Evolutionary conservation across 2,113 vertebrate species (phyloP), one percentile per base, ranked within the genome.

Genomic region (Phrynocephalus versicolor): DNA sequence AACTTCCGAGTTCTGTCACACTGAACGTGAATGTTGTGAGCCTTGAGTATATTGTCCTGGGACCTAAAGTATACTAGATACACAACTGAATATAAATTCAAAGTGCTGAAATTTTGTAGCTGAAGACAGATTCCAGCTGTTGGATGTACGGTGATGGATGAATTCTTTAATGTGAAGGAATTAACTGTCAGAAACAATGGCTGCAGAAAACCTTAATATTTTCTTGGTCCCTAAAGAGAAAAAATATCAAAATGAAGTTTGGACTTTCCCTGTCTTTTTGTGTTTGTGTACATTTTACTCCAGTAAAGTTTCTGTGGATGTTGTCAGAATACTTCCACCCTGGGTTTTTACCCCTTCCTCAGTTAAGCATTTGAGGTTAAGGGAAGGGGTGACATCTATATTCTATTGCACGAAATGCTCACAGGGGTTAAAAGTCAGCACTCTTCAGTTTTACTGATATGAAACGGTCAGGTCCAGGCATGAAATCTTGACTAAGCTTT

Each of bases 151-250:
- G 89, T 85, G 92, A 93, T 91, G 93, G 94, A 94, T 93, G 92
- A 92, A 88, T 94, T 88, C 87, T 91, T 96, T 96, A 94, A 93
- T 91, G 89, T 79, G 30, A 69, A 81, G 58, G 91, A 93, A 94
- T 90, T 94, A 91, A 93, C 91, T 92, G 91, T 92, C 94, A 92
- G 90, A 91, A 95, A 94, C 94, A 95, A 94, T 93, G 94, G 85
- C 78, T 70, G 80, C 41, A 33, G 3, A 92, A 89, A 92, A 85
- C 89, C 10, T 51, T 51, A 51, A 51, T 69, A 85, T 73, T 86
- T 83, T 83, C 84, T 74, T 84, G 88, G 13, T 94, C 91, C 91
- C 91, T 82, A 73, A 88, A 89, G 90, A 88, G 82, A 81, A 87
- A 89, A 84, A 92, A 86, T 91, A 84, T 82, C 87, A 88, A 92